phyloP scores from a whole-genome alignment of 2,888 invertebrate genomes.

The Cantharis flavilabris region DNA sequence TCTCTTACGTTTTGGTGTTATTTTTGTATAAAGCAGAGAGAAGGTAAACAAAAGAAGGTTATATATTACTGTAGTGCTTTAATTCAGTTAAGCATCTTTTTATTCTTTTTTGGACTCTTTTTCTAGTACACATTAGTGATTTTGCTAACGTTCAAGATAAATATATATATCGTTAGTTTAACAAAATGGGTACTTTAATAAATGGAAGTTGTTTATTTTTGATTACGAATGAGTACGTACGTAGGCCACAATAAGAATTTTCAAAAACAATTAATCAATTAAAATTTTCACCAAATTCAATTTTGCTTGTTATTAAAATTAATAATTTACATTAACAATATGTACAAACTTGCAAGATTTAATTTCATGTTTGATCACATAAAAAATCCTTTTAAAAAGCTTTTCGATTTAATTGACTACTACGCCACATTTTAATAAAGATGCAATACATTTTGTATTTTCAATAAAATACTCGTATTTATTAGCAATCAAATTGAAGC shows the following conservation, averaged over 20 bases:
- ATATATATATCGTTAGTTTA: background rate
- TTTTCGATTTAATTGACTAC: background rate
- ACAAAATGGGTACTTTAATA: background rate
- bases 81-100: conserved; percentile 26
- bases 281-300: background rate
- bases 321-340: no score
- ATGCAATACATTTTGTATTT: background rate
- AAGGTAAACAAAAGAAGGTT: conserved; percentile 26
- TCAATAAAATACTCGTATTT: background rate
- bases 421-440: background rate
- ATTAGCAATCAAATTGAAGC: background rate
- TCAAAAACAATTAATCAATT: background rate
- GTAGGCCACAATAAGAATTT: background rate
- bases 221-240: background rate
- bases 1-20: conserved; percentile 26
- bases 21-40: conserved; percentile 26
- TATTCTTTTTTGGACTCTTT: conserved; percentile 9
- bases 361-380: background rate
- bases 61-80: conserved; percentile 27
- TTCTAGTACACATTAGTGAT: conserved; percentile 3
- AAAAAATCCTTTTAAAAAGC: background rate
- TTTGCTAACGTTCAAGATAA: background rate
- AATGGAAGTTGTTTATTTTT: background rate
- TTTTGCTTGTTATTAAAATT: background rate
- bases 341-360: background rate